These are phyloP conservation scores for Callopanchax toddi DNA, from an alignment of 2,113 vertebrate species.

Conservation along the genomic window DNA sequence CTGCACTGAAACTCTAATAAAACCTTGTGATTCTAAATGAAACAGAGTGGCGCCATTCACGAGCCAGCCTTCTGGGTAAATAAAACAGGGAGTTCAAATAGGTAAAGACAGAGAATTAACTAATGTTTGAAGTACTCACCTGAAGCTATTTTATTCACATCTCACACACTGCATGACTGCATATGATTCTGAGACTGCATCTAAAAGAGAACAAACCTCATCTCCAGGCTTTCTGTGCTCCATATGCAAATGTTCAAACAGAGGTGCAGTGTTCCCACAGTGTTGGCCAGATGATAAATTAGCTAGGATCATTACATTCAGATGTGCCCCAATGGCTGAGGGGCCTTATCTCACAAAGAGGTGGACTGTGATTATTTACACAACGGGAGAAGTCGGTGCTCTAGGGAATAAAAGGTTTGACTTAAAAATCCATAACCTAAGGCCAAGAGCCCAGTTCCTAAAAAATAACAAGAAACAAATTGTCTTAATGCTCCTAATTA, in stretches of 20 bases:
- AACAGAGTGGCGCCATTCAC: neutral
- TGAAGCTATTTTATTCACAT: constrained; percentile 41
- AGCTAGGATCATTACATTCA: constrained; percentile 21
- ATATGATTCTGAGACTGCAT: neutral
- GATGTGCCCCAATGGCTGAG: constrained; percentile 20
- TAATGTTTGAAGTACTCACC: constrained; percentile 27
- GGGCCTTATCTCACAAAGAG: neutral
- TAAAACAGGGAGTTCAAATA: constrained; percentile 8
- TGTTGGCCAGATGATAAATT: constrained; percentile 29
- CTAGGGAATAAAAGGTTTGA: neutral
- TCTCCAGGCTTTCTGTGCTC: constrained; percentile 10
- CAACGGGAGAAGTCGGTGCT: constrained; percentile 10
- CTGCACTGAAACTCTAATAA: constrained; percentile 14
- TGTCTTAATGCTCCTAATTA: constrained; percentile 13
- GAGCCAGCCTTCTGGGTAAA: constrained; percentile 31
- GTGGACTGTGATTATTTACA: constrained; percentile 32
- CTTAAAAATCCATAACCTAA: neutral
- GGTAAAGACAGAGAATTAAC: constrained; percentile 29
- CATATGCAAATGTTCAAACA: constrained; percentile 23
- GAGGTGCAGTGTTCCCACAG: constrained; percentile 42
- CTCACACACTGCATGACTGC: constrained; percentile 25
- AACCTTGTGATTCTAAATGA: constrained; percentile 28
- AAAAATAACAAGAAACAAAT: constrained; percentile 24
- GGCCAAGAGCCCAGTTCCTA: constrained; percentile 17
- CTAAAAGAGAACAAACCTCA: constrained; percentile 22